A percentile compares a stretch with the other conserved stretches of the same genome.
Conservation (phyloP, 2,888 invertebrate genomes). For the Ochropleura plecta region DNA sequence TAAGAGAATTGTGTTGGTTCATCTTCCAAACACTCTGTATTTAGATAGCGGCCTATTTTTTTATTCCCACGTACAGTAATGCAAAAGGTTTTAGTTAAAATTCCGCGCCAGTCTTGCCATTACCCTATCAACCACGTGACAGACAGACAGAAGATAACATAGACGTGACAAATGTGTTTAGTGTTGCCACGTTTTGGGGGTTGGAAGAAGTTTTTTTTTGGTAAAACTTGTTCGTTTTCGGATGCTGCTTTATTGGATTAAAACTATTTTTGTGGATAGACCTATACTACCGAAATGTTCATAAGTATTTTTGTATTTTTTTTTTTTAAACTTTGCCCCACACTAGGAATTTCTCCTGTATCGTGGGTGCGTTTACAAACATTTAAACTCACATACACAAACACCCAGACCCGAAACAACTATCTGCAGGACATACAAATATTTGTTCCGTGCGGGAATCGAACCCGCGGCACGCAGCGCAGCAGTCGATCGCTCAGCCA, state of each 20-base stretch:
- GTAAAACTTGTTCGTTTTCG: neutral
- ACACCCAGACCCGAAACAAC: no score
- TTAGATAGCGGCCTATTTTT: constrained; percentile 50
- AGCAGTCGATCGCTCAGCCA: no score
- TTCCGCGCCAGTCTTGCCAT: constrained; percentile 78
- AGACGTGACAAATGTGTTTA: constrained; percentile 82
- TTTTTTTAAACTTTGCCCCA: no score
- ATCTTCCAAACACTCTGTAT: constrained; percentile 1
- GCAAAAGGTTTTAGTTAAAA: constrained; percentile 77
- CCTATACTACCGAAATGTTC: neutral
- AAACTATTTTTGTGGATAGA: neutral
- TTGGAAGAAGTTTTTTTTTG: constrained; percentile 5
- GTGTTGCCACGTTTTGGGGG: constrained; percentile 62
- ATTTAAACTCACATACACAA: no score
- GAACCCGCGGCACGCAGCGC: no score
- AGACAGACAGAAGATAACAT: constrained; percentile 81
- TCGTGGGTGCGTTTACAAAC: no score
- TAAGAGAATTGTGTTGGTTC: neutral
- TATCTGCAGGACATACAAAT: no score
- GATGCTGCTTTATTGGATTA: neutral
- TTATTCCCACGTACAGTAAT: constrained; percentile 53
- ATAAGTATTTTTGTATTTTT: neutral
- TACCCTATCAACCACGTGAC: constrained; percentile 86
- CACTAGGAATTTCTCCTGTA: no score
- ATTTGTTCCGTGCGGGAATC: no score